Evolutionary conservation across 2,113 vertebrate genomes (phyloP), one percentile per base, ranked within the genome.

Genomic region (Paraplagusia blochii): DNA sequence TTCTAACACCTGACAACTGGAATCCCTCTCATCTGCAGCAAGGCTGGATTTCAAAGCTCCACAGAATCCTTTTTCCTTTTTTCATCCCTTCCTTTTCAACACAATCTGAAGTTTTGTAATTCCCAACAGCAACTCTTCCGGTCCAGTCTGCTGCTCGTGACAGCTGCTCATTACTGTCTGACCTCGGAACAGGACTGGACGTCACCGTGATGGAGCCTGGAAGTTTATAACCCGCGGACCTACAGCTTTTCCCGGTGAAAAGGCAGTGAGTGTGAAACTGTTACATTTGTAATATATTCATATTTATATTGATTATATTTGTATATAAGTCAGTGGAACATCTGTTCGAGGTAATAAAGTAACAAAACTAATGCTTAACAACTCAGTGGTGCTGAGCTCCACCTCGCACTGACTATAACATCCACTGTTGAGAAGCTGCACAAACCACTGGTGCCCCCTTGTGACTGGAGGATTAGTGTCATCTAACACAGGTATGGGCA

Each of bases 21-120:
- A 35, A 65, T 52, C 39, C 53, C 53, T 73, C 69, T 62, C 55
- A 62, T 77, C 51, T 66, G 66, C 57, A 52, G 56, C 69, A 1
- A 1, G 34, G 59, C 43, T 1, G 13, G 66, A 62, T 64, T 69
- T 66, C 55, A 72, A 72, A 72, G 55, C 60, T 14, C 63, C 64
- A 1, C 5, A 17, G 58, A 69, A 66, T 66, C 74, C 51, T 53
- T 74, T 50, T 53, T 69, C 53, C 52, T 52, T 45, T 47, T 33
- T 44, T 9, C 56, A 47, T 63, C 58, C 58, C 40, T 11, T 53
- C 19, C 35, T 14, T 17, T 29, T 9, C 5, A 18, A 5, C 0
- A 22, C 19, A 29, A 43, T 59, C 18, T 7, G 7, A 67, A 61
- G 53, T 56, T 49, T 53, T 50, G 55, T 44, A 58, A 44, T 29